Percentiles rank a stretch among this genome's conserved stretches.
phyloP scores from a whole-genome alignment of 2,888 invertebrate genomes.

The Belgica antarctica region DNA sequence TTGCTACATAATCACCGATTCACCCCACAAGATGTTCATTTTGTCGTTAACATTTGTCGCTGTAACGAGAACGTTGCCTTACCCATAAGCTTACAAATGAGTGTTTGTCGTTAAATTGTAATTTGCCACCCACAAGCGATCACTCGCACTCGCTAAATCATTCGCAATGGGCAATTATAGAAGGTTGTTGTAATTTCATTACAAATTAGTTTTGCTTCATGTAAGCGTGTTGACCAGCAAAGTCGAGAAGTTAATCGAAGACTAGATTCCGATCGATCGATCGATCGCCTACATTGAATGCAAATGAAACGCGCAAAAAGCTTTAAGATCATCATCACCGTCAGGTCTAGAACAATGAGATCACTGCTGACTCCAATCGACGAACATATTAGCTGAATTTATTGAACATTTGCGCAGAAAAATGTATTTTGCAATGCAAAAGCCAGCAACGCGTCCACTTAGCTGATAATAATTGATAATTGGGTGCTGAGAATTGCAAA shows the following conservation, averaged over 20 bases:
- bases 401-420: too few relatives aligned
- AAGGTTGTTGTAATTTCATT: background rate
- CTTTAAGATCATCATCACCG: background rate
- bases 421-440: too few relatives aligned
- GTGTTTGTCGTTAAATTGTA: background rate
- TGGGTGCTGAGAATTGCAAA: background rate
- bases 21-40: background rate
- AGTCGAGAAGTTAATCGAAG: background rate
- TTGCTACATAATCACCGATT: background rate
- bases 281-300: conserved; percentile 4
- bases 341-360: background rate
- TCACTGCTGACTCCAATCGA: background rate
- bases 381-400: background rate
- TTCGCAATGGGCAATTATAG: background rate
- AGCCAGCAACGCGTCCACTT: too few relatives aligned
- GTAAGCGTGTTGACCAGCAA: too few relatives aligned
- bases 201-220: background rate
- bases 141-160: background rate
- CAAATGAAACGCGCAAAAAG: background rate
- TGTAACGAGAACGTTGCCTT: background rate
- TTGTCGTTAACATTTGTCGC: background rate
- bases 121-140: background rate
- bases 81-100: conserved; percentile 6
- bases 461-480: background rate
- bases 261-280: background rate